phyloP scores from a whole-genome alignment of 1,140 invertebrate genomes.

The Aphaenogaster floridana region DNA sequence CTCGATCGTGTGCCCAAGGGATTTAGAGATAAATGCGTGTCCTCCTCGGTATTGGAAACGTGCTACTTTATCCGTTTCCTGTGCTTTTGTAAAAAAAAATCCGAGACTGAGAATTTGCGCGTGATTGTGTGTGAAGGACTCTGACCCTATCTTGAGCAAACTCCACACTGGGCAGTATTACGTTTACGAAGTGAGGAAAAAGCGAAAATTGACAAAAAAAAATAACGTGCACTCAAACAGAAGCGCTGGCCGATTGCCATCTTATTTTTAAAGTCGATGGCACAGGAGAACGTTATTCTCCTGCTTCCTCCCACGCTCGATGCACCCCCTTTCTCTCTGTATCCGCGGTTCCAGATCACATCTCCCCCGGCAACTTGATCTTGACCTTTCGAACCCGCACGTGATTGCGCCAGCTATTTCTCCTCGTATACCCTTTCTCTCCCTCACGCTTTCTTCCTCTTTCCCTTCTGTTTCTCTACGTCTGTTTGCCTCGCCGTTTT shows the following conservation, averaged over 20 bases:
- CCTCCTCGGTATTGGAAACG: constrained; percentile 26
- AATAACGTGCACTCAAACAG: constrained; percentile 53
- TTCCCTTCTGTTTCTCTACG: not conserved
- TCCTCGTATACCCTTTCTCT: constrained; percentile 62
- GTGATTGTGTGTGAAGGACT: not conserved
- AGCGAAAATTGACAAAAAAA: not conserved
- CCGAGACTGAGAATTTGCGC: not conserved
- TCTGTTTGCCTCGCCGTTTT: not conserved
- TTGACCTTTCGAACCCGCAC: constrained; percentile 76
- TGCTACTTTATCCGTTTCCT: not conserved
- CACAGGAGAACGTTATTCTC: constrained; percentile 19
- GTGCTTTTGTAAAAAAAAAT: not conserved
- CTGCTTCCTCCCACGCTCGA: constrained; percentile 59
- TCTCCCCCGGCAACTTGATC: constrained; percentile 70
- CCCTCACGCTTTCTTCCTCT: not conserved
- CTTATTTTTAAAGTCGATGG: constrained; percentile 72
- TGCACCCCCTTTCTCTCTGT: constrained; percentile 53
- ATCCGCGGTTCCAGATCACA: constrained; percentile 68
- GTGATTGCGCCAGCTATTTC: constrained; percentile 65
- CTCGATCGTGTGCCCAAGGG: constrained; percentile 64
- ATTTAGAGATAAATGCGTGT: constrained; percentile 18
- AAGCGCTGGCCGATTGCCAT: constrained; percentile 77
- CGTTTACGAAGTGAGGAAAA: not conserved
- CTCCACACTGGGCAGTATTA: not conserved
- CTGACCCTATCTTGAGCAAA: not conserved